Base-by-base conservation (phyloP, 2,888 invertebrate genomes). In the Ochropleura leucogaster region DNA sequence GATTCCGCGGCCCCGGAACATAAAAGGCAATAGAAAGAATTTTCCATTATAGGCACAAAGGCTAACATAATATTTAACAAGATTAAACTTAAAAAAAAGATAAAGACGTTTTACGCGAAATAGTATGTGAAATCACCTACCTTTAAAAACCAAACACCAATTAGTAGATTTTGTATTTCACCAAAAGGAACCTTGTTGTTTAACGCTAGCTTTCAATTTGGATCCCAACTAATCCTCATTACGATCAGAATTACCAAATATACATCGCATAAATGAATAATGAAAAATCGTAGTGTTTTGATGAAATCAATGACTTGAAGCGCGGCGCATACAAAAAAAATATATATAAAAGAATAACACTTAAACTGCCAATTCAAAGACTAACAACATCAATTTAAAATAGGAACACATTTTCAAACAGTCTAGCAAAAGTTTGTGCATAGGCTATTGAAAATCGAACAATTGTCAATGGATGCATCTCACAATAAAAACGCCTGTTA, bases 191-290 rank as follows among this genome's bases (percentile, higher is more conserved):
- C 44, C 20, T 46, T 70, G 30, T 63, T 69, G 53, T 18, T 51
- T 30, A 47, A 73, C 47, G 40, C 55, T 66, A 59, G 30, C 57
- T 69, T 80, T 18, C 55, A 69, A 66, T 60, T 84, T 64, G 10
- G 16, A 64, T 44, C 18, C 42, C 1, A 69, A 57, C n/a, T 42
- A 70, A 51, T 47, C 55, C 47, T 68, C 47, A 65, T 80, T 80
- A 80, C 10, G 0, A 84, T 77, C 70, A 59, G n/a, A 53, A 67
- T 83, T 62, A 46, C 73, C 20, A 69, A 77, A 80, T 63, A n/a
- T n/a, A 20, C 49, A 42, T 62, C 51, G 68, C n/a, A 72, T 66
- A 60, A n/a, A 59, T 72, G 57, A 78, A 85, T 64, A 70, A 59
- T 64, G 9, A 66, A 44, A 40, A 65, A 57, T 18, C 12, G 30